Base-by-base conservation (phyloP, 2,888 invertebrate species). In the Neria commutata region DNA sequence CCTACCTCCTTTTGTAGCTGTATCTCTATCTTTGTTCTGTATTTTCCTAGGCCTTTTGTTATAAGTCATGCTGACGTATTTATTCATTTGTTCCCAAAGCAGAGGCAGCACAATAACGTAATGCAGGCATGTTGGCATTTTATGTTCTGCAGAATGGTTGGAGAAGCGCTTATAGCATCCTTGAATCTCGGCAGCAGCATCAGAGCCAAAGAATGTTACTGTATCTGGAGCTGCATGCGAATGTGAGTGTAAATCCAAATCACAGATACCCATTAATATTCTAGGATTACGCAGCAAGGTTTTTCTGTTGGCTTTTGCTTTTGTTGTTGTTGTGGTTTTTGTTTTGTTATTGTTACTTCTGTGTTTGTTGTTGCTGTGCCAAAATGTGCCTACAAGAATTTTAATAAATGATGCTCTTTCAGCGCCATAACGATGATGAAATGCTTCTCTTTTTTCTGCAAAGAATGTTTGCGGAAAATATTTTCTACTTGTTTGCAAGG, bases 1-100 rank as follows among this genome's bases (percentile, higher is more conserved):
- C n/a, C n/a, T n/a, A n/a, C n/a, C n/a, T n/a, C n/a, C n/a, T n/a
- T n/a, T n/a, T n/a, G n/a, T n/a, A n/a, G n/a, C n/a, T n/a, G n/a
- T n/a, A n/a, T n/a, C n/a, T n/a, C n/a, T n/a, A n/a, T n/a, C n/a
- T n/a, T n/a, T n/a, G n/a, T n/a, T n/a, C n/a, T n/a, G 19, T 4
- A 42, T 2, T 6, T 21, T 19, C n/a, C 10, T 42, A 42, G 42
- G 42, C 42, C 42, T 42, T 42, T 42, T 42, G 42, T 42, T 42
- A 42, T 42, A 42, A 42, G 42, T 17, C 42, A 42, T 42, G 42
- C 19, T 14, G 17, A 19, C 42, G 42, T 19, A 42, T 42, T 42
- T 42, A n/a, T 42, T 42, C 42, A 42, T 42, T 21, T 42, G 42
- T 42, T n/a, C n/a, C n/a, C n/a, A n/a, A n/a, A n/a, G n/a, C n/a